These are phyloP conservation scores for Taphrorychus bicolor DNA, from an alignment of 2,888 invertebrate genomes.

Conservation along the genomic window DNA sequence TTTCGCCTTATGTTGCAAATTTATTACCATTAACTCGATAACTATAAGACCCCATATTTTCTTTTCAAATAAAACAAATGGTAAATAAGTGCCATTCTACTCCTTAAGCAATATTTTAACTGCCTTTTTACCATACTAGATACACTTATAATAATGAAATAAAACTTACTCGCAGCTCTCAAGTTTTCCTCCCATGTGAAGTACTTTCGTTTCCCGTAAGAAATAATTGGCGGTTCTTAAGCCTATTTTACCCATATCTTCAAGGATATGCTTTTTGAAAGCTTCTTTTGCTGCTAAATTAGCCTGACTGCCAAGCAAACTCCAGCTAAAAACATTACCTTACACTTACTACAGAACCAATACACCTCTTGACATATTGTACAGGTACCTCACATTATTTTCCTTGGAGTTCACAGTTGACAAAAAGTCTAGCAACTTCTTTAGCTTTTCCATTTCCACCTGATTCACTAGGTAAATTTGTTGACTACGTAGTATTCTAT, in stretches of 20 bases:
- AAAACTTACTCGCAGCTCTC: constrained; percentile 5
- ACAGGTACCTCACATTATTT: constrained; percentile 27
- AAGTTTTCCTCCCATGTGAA: not conserved
- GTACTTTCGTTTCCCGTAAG: not conserved
- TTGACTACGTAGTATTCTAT: constrained; percentile 65
- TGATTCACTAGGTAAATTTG: constrained; percentile 65
- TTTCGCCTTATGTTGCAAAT: too few species aligned
- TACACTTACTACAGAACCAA: too few species aligned
- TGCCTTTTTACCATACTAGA: too few species aligned
- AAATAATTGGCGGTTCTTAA: not conserved
- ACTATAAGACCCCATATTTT: too few species aligned
- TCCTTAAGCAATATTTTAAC: too few species aligned
- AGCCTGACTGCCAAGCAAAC: not conserved
- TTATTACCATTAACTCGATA: too few species aligned
- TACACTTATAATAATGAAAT: too few species aligned
- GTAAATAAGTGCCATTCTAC: too few species aligned
- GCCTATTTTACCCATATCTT: not conserved
- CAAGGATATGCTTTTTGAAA: not conserved
- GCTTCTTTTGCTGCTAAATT: not conserved
- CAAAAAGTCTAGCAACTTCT: constrained; percentile 64
- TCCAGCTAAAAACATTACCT: not conserved
- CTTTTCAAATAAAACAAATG: too few species aligned
- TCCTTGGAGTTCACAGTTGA: constrained; percentile 26
- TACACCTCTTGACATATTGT: too few species aligned
- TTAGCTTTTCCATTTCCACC: constrained; percentile 63